Conservation (phyloP, 2,888 invertebrate species). For the Heteromurus nitidus region DNA sequence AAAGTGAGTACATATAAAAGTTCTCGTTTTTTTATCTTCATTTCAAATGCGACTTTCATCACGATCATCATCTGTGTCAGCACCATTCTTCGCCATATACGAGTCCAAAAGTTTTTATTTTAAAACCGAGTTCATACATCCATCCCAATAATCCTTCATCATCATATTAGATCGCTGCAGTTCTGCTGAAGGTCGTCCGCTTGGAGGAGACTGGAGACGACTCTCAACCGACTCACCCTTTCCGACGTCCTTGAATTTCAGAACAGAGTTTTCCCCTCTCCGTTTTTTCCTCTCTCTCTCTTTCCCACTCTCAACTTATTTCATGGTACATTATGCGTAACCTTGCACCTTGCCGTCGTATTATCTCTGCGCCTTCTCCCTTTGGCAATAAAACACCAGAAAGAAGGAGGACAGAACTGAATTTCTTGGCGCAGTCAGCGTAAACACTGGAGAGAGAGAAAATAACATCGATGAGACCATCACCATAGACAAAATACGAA, state of each 20-base stretch:
- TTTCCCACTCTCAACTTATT: slow-evolving; percentile 11
- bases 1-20: not conserved
- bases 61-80: not conserved
- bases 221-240: not conserved
- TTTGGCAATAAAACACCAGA: slow-evolving; percentile 21
- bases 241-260: not conserved
- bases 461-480: slow-evolving; percentile 1
- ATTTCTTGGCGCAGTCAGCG: not conserved
- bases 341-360: slow-evolving; percentile 17
- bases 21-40: slow-evolving; percentile 2
- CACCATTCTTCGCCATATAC: not conserved
- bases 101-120: not conserved
- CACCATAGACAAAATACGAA: too few relatives aligned
- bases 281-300: not conserved
- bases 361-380: slow-evolving; percentile 16
- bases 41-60: not conserved
- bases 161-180: slow-evolving; percentile 16
- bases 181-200: slow-evolving; percentile 34
- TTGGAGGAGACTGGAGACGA: not conserved
- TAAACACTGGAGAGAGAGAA: not conserved
- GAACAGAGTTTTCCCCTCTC: not conserved
- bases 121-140: slow-evolving; percentile 8
- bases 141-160: slow-evolving; percentile 46
- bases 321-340: slow-evolving; percentile 3
- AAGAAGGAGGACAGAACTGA: not conserved